Base-by-base conservation (phyloP, 2,797 vertebrate species). In the Percopsis omiscomaycus region DNA sequence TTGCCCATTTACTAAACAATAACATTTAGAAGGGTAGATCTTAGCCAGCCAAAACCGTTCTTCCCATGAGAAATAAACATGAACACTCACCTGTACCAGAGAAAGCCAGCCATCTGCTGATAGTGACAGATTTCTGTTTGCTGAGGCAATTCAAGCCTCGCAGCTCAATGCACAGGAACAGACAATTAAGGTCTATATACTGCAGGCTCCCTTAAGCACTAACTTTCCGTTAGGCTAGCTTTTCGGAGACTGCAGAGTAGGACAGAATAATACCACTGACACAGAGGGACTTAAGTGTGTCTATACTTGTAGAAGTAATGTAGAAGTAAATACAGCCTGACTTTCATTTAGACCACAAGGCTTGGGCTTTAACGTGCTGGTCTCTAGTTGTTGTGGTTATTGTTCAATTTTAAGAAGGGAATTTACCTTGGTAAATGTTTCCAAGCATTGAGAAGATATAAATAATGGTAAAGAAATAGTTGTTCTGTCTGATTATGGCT, bases 141-240 rank as follows among this genome's bases (percentile, higher is more conserved):
- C 85, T 88, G 84, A 86, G 72, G 64, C 29, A 55, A 62, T 47
- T 12, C 15, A 55, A 46, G 30, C 71, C 50, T 80, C 48, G 32
- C 80, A 55, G 71, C 55, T 82, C 80, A 81, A 11, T 78, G 60
- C 61, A 58, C 68, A 62, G 14, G 28, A 60, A 71, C 81, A 77
- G 83, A 80, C 85, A 80, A 82, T 83, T 77, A 81, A 47, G 62
- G 65, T 30, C 30, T 15, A 55, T 5, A 55, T 30, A 59, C 8
- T 3, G 70, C 32, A 66, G 66, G 57, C 61, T 71, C 37, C 73
- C 59, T 47, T 16, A 52, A 4, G 2, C 13, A 14, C 15, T 64
- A 47, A 72, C 11, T 84, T 90, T 88, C 79, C 75, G n/a, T 73
- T 66, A 55, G 69, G 67, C 70, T 73, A 68, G 77, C 74, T 64